Evolutionary conservation across 2,888 invertebrate genomes (phyloP).

Genomic region (Trichopria drosophilae): DNA sequence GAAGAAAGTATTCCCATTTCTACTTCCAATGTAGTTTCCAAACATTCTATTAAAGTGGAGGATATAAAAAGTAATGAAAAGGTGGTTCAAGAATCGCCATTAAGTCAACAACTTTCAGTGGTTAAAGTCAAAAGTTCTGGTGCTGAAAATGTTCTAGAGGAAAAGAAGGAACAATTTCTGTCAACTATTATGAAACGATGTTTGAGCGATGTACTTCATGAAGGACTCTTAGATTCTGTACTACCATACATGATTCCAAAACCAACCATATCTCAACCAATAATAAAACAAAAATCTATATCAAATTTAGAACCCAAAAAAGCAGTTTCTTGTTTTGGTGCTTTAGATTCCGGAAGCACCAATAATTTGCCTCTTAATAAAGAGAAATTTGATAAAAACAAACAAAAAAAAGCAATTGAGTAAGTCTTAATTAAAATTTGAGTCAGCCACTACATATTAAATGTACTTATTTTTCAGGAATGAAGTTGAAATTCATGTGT

Average conservation of each 20-base stretch:
- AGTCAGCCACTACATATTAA: slow-evolving; percentile 2
- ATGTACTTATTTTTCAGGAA: slow-evolving; percentile 58
- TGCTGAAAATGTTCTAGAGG: background rate
- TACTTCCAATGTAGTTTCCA: background rate
- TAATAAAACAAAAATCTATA: slow-evolving; percentile 62
- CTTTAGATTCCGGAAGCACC: too few species aligned
- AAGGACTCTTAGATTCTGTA: slow-evolving; percentile 81
- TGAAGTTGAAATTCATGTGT: slow-evolving; percentile 92
- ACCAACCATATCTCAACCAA: slow-evolving; percentile 62
- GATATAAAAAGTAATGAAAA: slow-evolving; percentile 2
- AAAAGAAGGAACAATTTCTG: slow-evolving; percentile 42
- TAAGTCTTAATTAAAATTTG: slow-evolving; percentile 36
- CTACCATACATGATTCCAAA: slow-evolving; percentile 74
- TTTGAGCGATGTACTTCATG: slow-evolving; percentile 71
- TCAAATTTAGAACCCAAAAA: slow-evolving; percentile 51
- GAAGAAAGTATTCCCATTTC: too few species aligned
- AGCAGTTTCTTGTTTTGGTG: too few species aligned
- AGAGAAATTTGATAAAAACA: slow-evolving; percentile 39
- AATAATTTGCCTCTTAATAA: too few species aligned
- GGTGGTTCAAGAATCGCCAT: too few species aligned
- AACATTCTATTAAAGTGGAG: background rate
- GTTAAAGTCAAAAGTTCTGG: too few species aligned
- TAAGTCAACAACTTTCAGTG: too few species aligned
- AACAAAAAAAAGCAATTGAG: slow-evolving; percentile 48
- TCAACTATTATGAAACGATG: slow-evolving; percentile 54